phyloP scores from a whole-genome alignment of 2,797 vertebrate genomes.

The Phrynocephalus forsythii region DNA sequence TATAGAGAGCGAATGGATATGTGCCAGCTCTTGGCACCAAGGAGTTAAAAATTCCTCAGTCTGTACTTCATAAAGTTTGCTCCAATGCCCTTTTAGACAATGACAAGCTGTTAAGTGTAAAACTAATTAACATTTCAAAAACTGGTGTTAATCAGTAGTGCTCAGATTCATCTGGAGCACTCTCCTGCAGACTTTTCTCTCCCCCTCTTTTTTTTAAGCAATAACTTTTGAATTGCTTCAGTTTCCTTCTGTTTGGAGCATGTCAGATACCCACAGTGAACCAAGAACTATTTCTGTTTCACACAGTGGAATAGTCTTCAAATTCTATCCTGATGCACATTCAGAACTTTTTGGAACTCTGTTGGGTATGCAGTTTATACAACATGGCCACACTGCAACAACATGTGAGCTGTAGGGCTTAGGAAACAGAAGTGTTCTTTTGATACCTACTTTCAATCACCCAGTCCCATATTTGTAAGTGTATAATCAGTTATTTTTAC shows the following conservation, averaged over 20 bases:
- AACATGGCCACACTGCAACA: neutral
- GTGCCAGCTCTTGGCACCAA: conserved; percentile 68
- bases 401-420: neutral
- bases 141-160: conserved; percentile 79
- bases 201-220: conserved; percentile 63
- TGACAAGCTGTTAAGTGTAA: conserved; percentile 79
- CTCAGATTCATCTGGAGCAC: conserved; percentile 72
- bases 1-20: conserved; percentile 70
- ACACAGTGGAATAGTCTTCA: neutral
- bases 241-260: conserved; percentile 69
- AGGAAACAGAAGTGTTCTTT: neutral
- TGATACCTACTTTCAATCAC: neutral
- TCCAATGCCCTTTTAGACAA: conserved; percentile 81
- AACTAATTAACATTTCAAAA: conserved; percentile 88
- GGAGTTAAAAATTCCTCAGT: conserved; percentile 76
- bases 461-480: neutral
- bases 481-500: neutral
- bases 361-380: neutral
- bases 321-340: neutral
- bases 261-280: conserved; percentile 51
- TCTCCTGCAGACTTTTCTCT: conserved; percentile 63
- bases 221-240: conserved; percentile 74
- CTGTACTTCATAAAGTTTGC: conserved; percentile 76
- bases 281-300: neutral
- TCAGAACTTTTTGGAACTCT: neutral